Conservation (phyloP, 2,797 vertebrate species). For the Helicolenus hilgendorfi region DNA sequence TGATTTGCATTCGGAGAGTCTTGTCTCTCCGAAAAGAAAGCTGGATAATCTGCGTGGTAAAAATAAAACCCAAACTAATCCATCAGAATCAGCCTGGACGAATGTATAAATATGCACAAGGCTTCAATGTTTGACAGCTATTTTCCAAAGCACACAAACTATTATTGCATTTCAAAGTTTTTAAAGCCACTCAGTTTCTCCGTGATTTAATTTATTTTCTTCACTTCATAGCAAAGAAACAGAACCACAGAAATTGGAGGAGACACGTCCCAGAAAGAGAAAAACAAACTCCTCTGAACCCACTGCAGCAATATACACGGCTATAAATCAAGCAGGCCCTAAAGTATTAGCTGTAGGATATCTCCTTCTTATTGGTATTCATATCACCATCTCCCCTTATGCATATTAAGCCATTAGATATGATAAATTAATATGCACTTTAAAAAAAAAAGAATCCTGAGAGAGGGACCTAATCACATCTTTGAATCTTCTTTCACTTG, state of each 20-base stretch:
- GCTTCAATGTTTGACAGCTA: not conserved
- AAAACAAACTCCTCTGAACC: conserved; percentile 52
- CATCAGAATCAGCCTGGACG: conserved; percentile 12
- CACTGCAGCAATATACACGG: conserved; percentile 15
- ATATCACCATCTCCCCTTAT: conserved; percentile 10
- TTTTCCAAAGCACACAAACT: conserved; percentile 22
- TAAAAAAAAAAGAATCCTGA: conserved; percentile 32
- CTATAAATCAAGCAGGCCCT: conserved; percentile 3
- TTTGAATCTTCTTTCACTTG: conserved; percentile 19
- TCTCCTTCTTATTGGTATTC: conserved; percentile 52
- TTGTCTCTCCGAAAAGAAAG: not conserved
- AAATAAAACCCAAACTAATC: conserved; percentile 4
- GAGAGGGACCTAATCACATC: conserved; percentile 33
- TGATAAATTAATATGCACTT: conserved; percentile 53
- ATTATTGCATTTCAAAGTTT: conserved; percentile 38
- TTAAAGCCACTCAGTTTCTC: conserved; percentile 12
- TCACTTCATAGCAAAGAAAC: conserved; percentile 18
- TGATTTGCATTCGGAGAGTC: not conserved
- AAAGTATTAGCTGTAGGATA: conserved; percentile 31
- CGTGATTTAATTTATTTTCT: conserved; percentile 51
- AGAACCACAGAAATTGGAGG: conserved; percentile 41
- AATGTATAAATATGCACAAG: conserved; percentile 12
- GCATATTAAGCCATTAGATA: conserved; percentile 47
- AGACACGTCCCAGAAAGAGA: conserved; percentile 29
- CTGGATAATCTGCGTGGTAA: not conserved